These are phyloP conservation scores for Rhinogobio ventralis DNA, from an alignment of 2,797 vertebrate species.

Conservation along the genomic window DNA sequence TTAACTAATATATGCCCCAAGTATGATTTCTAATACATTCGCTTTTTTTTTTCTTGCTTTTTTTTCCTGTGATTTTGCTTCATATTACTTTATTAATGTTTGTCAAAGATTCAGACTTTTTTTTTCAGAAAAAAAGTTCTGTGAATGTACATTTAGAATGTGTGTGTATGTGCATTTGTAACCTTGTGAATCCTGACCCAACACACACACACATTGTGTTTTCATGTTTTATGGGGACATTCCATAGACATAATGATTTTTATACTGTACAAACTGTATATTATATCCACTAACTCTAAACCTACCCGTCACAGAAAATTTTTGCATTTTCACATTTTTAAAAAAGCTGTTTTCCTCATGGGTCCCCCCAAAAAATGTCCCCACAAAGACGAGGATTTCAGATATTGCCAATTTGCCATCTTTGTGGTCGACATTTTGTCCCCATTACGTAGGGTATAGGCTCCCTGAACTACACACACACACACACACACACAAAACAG, in stretches of 20 bases:
- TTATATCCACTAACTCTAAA: background rate
- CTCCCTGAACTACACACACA: background rate
- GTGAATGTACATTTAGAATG: background rate
- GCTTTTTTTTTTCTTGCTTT: background rate
- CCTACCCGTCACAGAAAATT: background rate
- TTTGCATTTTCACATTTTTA: no score
- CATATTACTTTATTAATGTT: background rate
- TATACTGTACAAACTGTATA: background rate
- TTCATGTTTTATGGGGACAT: no score
- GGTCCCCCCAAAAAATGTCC: background rate
- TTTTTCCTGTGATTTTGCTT: background rate
- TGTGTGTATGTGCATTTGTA: background rate
- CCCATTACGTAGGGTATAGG: background rate
- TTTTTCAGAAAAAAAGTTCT: background rate
- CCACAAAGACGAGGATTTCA: background rate
- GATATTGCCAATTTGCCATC: background rate
- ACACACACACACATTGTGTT: no score
- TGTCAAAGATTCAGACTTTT: background rate
- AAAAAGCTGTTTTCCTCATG: background rate
- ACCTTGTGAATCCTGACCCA: background rate
- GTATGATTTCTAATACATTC: background rate
- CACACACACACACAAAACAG: background rate
- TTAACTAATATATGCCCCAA: background rate
- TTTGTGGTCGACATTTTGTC: background rate
- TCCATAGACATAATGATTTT: background rate